Evolutionary conservation across 2,797 vertebrate species (phyloP).

Genomic region (Champsocephalus esox): DNA sequence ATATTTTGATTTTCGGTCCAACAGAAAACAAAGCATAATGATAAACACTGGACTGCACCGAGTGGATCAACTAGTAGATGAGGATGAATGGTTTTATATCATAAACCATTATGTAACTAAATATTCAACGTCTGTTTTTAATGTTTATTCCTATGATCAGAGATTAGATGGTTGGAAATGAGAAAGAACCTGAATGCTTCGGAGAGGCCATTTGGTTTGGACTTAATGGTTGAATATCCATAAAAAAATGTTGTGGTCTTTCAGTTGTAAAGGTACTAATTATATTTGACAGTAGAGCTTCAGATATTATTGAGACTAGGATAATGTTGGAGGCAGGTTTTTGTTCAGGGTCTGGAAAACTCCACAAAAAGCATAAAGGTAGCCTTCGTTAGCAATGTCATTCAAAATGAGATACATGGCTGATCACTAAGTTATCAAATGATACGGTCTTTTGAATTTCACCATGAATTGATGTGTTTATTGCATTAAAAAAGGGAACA

Average conservation of each 20-base stretch:
- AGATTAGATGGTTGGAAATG: background rate
- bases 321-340: conserved; percentile 1
- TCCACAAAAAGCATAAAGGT: background rate
- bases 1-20: conserved; percentile 13
- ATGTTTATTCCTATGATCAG: background rate
- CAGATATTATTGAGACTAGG: conserved; percentile 1
- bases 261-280: background rate
- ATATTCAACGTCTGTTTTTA: background rate
- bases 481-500: background rate
- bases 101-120: background rate
- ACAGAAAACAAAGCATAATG: background rate
- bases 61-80: background rate
- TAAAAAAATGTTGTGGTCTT: background rate
- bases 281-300: background rate
- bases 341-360: background rate
- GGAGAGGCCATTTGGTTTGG: background rate
- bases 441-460: background rate
- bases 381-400: background rate
- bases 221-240: background rate
- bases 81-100: background rate
- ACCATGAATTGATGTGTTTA: background rate
- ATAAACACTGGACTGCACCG: background rate
- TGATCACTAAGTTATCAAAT: background rate
- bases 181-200: background rate
- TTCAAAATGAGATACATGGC: background rate